phyloP scores from a whole-genome alignment of 2,113 vertebrate species.

The Junco hyemalis region DNA sequence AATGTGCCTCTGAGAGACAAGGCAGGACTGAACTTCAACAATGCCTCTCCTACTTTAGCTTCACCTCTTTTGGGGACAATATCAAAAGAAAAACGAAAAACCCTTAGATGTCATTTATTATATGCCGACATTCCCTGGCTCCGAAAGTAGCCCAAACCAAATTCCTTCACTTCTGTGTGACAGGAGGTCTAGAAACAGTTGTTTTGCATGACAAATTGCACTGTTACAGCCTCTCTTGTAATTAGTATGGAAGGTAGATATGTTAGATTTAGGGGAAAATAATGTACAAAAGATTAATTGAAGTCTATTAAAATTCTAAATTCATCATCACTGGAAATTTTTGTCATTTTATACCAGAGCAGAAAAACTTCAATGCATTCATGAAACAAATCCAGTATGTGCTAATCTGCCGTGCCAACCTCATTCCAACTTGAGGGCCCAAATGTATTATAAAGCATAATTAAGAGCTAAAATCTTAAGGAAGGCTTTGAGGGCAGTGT shows the following conservation, averaged over 20 bases:
- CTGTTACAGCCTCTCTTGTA: constrained; percentile 25
- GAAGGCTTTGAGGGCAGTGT: constrained; percentile 10
- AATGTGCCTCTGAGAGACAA: background rate
- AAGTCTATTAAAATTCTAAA: constrained; percentile 69
- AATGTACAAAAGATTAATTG: constrained; percentile 68
- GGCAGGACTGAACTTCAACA: background rate
- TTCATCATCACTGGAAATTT: constrained; percentile 54
- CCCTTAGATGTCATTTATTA: background rate
- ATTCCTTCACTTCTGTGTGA: background rate
- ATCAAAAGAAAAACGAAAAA: background rate
- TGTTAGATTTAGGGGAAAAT: background rate
- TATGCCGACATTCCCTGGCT: background rate
- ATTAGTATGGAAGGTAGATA: constrained; percentile 52
- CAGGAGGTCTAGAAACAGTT: constrained; percentile 20
- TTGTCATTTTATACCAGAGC: constrained; percentile 24
- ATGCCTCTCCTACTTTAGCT: background rate
- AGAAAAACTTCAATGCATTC: constrained; percentile 43
- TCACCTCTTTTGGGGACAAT: background rate
- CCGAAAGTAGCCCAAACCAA: background rate
- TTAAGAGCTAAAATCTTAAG: constrained; percentile 67
- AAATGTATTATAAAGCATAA: constrained; percentile 66
- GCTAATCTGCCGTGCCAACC: constrained; percentile 43
- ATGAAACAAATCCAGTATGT: constrained; percentile 24
- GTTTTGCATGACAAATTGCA: constrained; percentile 58
- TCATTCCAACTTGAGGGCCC: constrained; percentile 53